These are phyloP conservation scores for Gorsachius magnificus DNA, from an alignment of 2,797 vertebrate genomes.

Conservation along the genomic window DNA sequence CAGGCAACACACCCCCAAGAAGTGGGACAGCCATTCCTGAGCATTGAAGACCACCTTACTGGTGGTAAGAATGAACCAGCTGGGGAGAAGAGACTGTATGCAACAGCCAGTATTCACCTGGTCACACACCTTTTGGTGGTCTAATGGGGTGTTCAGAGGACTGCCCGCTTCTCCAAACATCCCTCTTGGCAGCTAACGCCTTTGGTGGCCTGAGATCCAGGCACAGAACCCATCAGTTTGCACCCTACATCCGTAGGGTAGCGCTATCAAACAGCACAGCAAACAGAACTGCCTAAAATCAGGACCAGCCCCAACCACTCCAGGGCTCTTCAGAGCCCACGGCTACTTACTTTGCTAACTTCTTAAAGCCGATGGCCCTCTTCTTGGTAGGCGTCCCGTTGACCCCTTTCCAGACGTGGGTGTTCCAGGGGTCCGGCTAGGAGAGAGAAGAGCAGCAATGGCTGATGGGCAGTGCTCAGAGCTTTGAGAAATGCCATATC, in stretches of 20 bases:
- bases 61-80: too few relatives aligned
- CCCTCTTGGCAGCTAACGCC: background rate
- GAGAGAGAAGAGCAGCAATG: background rate
- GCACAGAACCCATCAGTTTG: background rate
- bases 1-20: background rate
- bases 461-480: background rate
- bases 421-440: constrained; percentile 94
- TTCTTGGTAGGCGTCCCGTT: constrained; percentile 97
- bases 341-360: constrained; percentile 93
- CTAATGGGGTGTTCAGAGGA: background rate
- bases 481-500: background rate
- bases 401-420: constrained; percentile 93
- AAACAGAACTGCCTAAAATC: background rate
- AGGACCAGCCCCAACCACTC: background rate
- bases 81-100: background rate
- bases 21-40: background rate
- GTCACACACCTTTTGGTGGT: background rate
- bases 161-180: background rate
- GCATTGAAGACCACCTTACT: background rate
- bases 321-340: background rate
- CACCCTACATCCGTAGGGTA: fast-evolving
- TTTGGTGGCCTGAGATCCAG: background rate
- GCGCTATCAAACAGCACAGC: background rate
- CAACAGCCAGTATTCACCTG: background rate
- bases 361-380: constrained; percentile 97